These are phyloP conservation scores for Luehdorfia chinensis DNA, from an alignment of 1,140 invertebrate species.

Conservation along the genomic window DNA sequence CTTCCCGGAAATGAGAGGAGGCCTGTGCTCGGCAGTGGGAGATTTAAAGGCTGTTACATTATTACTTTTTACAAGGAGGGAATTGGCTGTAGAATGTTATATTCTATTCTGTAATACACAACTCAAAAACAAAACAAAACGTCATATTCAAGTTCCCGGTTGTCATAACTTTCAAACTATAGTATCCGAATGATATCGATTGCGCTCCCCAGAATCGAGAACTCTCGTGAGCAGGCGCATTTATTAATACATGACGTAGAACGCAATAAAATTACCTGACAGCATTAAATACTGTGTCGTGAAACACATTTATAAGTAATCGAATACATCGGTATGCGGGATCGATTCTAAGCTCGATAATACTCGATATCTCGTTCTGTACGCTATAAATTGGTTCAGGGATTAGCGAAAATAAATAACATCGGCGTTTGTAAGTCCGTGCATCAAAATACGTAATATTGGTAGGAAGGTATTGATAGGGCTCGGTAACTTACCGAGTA, in stretches of 20 bases:
- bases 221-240: conserved; percentile 32
- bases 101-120: too few relatives aligned
- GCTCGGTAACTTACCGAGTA: too few relatives aligned
- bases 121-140: too few relatives aligned
- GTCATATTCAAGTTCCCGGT: too few relatives aligned
- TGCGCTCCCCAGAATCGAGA: conserved; percentile 36
- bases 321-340: conserved; percentile 56
- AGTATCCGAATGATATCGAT: conserved; percentile 34
- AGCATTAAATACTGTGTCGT: conserved; percentile 58
- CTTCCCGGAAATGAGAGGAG: too few relatives aligned
- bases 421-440: too few relatives aligned
- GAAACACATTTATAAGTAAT: conserved; percentile 63
- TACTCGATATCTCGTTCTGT: conserved; percentile 29
- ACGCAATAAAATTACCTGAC: conserved; percentile 60
- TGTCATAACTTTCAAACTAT: conserved; percentile 3
- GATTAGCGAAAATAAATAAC: background rate
- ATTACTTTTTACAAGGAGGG: too few relatives aligned
- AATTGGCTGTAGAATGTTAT: too few relatives aligned
- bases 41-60: too few relatives aligned
- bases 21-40: too few relatives aligned
- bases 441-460: too few relatives aligned
- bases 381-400: conserved; percentile 6
- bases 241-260: conserved; percentile 47
- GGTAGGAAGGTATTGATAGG: too few relatives aligned
- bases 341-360: conserved; percentile 31